Evolutionary conservation across 1,140 invertebrate genomes (phyloP).

Genomic region (Drosophila eugracilis): DNA sequence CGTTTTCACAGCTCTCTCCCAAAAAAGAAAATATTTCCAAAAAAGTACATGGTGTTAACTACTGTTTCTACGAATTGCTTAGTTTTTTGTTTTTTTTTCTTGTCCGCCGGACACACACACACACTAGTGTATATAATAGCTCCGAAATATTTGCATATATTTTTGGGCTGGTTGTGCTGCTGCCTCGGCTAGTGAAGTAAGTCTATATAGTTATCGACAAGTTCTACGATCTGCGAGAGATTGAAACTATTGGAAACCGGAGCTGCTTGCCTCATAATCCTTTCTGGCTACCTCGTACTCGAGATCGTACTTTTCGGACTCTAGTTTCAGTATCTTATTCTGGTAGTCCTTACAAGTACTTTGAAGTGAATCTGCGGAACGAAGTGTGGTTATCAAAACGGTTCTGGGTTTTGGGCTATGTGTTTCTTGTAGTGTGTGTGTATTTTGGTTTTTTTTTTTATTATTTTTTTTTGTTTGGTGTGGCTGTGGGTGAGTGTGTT

Average conservation of each 20-base stretch:
- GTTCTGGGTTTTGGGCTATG: conserved; percentile 20
- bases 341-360: conserved; percentile 94
- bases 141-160: conserved; percentile 73
- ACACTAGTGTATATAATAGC: conserved; percentile 42
- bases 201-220: conserved; percentile 44
- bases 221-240: conserved; percentile 39
- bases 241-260: conserved; percentile 33
- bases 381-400: conserved; percentile 48
- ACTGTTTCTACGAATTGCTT: conserved; percentile 38
- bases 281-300: conserved; percentile 97
- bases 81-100: background rate
- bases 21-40: background rate
- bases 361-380: conserved; percentile 90
- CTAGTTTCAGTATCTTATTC: conserved; percentile 93
- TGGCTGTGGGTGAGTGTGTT: conserved; percentile 9
- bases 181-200: conserved; percentile 29
- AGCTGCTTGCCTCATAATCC: conserved; percentile 92
- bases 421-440: conserved; percentile 15
- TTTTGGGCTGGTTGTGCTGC: conserved; percentile 43
- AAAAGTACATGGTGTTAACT: conserved; percentile 32
- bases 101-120: conserved; percentile 35
- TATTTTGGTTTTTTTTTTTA: conserved; percentile 8
- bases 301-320: conserved; percentile 98
- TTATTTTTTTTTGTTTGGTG: conserved; percentile 3
- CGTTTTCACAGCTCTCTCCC: conserved; percentile 52